Evolutionary conservation across 2,797 vertebrate species (phyloP).

Genomic region (Chaenodraco wilsoni): DNA sequence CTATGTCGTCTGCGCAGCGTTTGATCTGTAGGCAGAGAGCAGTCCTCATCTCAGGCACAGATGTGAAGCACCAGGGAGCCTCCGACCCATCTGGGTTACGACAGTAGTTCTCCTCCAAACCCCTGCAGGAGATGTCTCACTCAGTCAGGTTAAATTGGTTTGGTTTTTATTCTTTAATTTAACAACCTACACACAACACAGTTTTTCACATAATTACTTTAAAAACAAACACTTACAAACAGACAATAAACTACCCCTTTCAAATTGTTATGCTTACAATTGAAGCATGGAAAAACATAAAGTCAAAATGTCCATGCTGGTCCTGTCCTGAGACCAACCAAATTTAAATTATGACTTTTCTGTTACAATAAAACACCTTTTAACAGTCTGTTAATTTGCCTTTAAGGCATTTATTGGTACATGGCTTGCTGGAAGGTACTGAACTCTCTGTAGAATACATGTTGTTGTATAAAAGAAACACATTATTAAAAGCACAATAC

Average conservation of each 20-base stretch:
- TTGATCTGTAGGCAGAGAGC: conserved; percentile 96
- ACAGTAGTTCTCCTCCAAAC: conserved; percentile 95
- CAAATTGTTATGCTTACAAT: background rate
- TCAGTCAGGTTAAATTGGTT: conserved; percentile 3
- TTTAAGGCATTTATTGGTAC: conserved; percentile 6
- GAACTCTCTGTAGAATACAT: background rate
- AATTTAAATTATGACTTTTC: too few relatives aligned
- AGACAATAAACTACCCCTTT: background rate
- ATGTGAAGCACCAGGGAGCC: conserved; percentile 97
- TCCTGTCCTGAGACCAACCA: too few relatives aligned
- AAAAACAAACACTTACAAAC: background rate
- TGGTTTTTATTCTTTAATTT: background rate
- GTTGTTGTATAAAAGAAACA: background rate
- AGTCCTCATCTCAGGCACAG: conserved; percentile 83
- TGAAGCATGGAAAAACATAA: background rate
- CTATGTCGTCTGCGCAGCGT: conserved; percentile 91
- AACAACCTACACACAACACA: background rate
- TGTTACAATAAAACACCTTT: background rate
- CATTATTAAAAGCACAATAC: background rate
- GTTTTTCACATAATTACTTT: background rate
- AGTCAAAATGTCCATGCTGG: too few relatives aligned
- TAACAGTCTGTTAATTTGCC: background rate
- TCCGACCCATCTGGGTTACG: conserved; percentile 96
- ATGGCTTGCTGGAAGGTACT: background rate
- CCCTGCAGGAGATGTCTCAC: conserved; percentile 76